These are phyloP conservation scores for Pituophis catenifer DNA, from an alignment of 2,113 vertebrate species.

Conservation along the genomic window DNA sequence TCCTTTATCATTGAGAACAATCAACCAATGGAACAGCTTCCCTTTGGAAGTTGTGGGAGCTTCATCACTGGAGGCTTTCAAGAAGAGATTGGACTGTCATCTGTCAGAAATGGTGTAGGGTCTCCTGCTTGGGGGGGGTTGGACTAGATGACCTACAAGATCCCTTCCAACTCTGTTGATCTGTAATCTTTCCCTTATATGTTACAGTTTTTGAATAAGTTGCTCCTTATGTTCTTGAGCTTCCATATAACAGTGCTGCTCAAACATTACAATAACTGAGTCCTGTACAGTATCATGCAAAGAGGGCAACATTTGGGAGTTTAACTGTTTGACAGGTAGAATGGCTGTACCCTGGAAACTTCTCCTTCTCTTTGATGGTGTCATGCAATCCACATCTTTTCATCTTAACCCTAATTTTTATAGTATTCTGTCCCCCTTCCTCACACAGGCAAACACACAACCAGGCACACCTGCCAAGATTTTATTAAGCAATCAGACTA, in stretches of 20 bases:
- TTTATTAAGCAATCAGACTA: too few species aligned
- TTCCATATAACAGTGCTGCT: constrained; percentile 21
- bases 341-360: neutral
- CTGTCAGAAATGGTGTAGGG: too few species aligned
- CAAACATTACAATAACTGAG: neutral
- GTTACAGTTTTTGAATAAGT: constrained; percentile 31
- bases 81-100: too few species aligned
- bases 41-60: too few species aligned
- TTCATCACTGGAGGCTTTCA: too few species aligned
- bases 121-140: too few species aligned
- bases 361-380: neutral
- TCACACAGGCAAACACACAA: too few species aligned
- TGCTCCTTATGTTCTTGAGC: neutral
- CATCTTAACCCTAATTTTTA: neutral
- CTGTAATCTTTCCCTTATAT: neutral
- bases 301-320: neutral
- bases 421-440: too few species aligned
- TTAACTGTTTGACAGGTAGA: constrained; percentile 16
- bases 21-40: too few species aligned
- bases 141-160: too few species aligned
- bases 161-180: too few species aligned
- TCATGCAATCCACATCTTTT: neutral
- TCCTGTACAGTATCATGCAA: constrained; percentile 21
- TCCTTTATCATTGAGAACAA: constrained; percentile 8
- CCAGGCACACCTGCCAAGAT: too few species aligned